phyloP scores from a whole-genome alignment of 2,888 invertebrate species.

The Nasonia oneida region DNA sequence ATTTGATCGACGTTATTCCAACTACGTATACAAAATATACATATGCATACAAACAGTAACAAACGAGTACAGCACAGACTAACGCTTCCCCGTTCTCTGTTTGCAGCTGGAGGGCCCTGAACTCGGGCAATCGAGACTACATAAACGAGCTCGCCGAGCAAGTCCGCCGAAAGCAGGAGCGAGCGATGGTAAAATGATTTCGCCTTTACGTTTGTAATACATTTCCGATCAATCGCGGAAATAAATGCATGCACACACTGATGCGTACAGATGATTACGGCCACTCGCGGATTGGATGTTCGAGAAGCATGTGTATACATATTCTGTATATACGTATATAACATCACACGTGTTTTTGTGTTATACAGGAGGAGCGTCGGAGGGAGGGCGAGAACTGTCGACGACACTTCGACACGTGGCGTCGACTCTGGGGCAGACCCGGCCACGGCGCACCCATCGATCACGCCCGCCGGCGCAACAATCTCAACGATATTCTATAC shows the following conservation, averaged over 20 bases:
- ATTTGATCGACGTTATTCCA: too few species aligned
- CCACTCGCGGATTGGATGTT: not conserved
- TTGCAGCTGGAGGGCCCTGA: constrained; percentile 68
- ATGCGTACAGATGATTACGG: not conserved
- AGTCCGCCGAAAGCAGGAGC: constrained; percentile 72
- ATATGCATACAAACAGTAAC: not conserved
- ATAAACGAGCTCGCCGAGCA: constrained; percentile 72
- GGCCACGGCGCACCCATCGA: constrained; percentile 84
- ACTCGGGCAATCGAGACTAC: constrained; percentile 69
- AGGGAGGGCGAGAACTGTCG: constrained; percentile 85
- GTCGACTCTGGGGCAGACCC: constrained; percentile 89
- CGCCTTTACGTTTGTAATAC: not conserved
- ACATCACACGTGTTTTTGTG: not conserved
- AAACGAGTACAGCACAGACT: not conserved
- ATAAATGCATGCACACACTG: not conserved
- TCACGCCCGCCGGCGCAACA: constrained; percentile 72
- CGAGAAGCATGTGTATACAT: not conserved
- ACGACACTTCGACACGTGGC: constrained; percentile 88
- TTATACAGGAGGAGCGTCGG: constrained; percentile 81
- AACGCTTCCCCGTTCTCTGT: constrained; percentile 19
- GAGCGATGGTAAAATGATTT: constrained; percentile 69
- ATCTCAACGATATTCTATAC: constrained; percentile 77
- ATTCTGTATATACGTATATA: too few species aligned
- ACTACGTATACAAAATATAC: too few species aligned
- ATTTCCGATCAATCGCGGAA: not conserved